Percentiles rank a stretch among this genome's conserved stretches.
phyloP scores from a whole-genome alignment of 2,797 vertebrate genomes.

The Eupleurogrammus muticus region DNA sequence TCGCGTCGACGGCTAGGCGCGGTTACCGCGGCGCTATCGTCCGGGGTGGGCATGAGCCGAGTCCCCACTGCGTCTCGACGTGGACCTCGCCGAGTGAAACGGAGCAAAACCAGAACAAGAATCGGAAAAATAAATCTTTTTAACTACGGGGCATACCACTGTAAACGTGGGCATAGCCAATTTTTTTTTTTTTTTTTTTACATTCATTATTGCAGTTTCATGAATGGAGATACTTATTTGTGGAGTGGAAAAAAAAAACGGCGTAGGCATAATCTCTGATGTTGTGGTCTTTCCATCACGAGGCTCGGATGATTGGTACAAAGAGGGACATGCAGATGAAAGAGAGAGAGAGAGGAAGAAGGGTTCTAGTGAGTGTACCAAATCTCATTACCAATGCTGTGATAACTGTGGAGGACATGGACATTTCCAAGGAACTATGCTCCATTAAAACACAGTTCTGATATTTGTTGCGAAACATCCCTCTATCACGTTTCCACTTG shows the following conservation, averaged over 20 bases:
- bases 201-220: conserved; percentile 33
- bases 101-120: conserved; percentile 45
- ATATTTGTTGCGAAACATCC: conserved; percentile 5
- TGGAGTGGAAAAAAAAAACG: conserved; percentile 7
- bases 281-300: conserved; percentile 41
- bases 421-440: conserved; percentile 10
- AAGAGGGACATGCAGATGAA: background rate
- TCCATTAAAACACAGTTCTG: conserved; percentile 22
- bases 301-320: conserved; percentile 28
- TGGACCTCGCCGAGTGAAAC: conserved; percentile 43
- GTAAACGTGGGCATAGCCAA: conserved; percentile 40
- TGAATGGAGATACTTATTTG: conserved; percentile 27
- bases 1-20: conserved; percentile 57
- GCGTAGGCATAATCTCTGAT: conserved; percentile 14
- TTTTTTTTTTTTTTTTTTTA: conserved; percentile 30
- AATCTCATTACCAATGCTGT: conserved; percentile 9
- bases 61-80: conserved; percentile 54
- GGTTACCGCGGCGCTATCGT: conserved; percentile 60
- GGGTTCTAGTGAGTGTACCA: background rate
- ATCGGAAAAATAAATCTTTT: conserved; percentile 46
- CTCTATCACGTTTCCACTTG: conserved; percentile 30
- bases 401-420: conserved; percentile 25
- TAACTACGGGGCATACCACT: conserved; percentile 22
- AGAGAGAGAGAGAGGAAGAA: background rate
- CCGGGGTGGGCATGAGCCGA: conserved; percentile 43